Percentiles rank a stretch among this genome's conserved stretches.
Evolutionary conservation across 2,797 vertebrate genomes (phyloP).

Genomic region (Gobionotothen gibberifrons): DNA sequence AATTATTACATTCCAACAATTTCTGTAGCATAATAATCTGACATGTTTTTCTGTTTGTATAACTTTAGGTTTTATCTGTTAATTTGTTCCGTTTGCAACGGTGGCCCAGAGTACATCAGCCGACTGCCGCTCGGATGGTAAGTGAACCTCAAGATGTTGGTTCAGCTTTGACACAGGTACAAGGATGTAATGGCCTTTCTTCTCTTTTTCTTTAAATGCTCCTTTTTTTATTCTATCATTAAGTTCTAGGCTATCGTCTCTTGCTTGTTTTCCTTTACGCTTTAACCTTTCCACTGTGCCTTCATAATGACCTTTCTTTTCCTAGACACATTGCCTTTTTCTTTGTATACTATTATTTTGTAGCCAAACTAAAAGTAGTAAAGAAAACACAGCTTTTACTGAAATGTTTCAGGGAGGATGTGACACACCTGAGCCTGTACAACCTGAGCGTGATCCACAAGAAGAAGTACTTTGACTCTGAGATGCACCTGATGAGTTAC

Average conservation of each 20-base stretch:
- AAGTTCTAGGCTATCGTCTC: background rate
- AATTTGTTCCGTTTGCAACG: constrained; percentile 98
- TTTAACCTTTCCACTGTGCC: background rate
- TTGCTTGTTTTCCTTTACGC: background rate
- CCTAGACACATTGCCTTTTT: background rate
- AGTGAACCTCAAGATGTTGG: constrained; percentile 47
- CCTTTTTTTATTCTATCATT: background rate
- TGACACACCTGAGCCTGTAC: constrained; percentile 97
- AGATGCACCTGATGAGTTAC: constrained; percentile 95
- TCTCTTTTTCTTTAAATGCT: background rate
- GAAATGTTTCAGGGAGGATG: constrained; percentile 89
- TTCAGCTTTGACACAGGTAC: background rate
- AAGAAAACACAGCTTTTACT: background rate
- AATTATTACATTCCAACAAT: background rate
- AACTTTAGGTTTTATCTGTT: constrained; percentile 96
- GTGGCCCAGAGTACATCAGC: constrained; percentile 98
- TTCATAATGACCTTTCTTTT: background rate
- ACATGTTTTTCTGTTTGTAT: constrained; percentile 5
- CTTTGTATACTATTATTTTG: background rate
- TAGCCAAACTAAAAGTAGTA: background rate
- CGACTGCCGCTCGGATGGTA: constrained; percentile 96
- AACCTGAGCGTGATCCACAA: constrained; percentile 99
- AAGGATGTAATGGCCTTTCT: background rate
- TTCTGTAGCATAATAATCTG: background rate
- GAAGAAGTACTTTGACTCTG: constrained; percentile 99